phyloP scores from a whole-genome alignment of 2,113 vertebrate genomes.

The Synodontis membranacea region DNA sequence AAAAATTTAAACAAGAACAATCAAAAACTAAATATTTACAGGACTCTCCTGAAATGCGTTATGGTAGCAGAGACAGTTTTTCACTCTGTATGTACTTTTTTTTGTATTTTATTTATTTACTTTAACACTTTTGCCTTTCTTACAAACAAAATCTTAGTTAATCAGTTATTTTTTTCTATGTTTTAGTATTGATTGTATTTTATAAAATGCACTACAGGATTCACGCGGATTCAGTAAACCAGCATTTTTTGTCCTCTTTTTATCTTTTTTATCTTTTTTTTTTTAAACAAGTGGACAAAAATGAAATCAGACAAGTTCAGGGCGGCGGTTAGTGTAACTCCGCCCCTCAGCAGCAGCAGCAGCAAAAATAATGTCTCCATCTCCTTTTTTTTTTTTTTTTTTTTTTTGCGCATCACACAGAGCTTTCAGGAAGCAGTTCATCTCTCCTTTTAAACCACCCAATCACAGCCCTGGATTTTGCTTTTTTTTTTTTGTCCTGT shows the following conservation, averaged over 20 bases:
- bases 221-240: slow-evolving; percentile 20
- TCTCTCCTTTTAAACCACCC: slow-evolving; percentile 52
- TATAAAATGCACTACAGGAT: slow-evolving; percentile 58
- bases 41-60: slow-evolving; percentile 72
- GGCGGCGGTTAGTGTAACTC: slow-evolving; percentile 43
- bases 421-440: slow-evolving; percentile 10
- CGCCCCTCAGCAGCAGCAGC: slow-evolving; percentile 59
- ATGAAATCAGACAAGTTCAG: slow-evolving; percentile 35
- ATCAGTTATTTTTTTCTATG: slow-evolving; percentile 57
- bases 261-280: slow-evolving; percentile 32
- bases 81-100: slow-evolving; percentile 61
- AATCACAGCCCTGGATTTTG: slow-evolving; percentile 43
- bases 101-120: slow-evolving; percentile 13
- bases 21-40: slow-evolving; percentile 71
- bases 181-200: slow-evolving; percentile 59
- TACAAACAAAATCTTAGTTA: slow-evolving; percentile 22
- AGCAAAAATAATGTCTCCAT: slow-evolving; percentile 48
- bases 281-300: slow-evolving; percentile 53
- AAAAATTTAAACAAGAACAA: slow-evolving; percentile 50
- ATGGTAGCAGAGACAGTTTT: slow-evolving; percentile 69
- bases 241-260: slow-evolving; percentile 9
- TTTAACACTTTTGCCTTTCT: slow-evolving; percentile 43
- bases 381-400: not conserved
- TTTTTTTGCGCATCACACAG: slow-evolving; percentile 1
- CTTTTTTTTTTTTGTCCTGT: slow-evolving; percentile 56